Conservation (phyloP, 2,888 invertebrate species). For the Drosophila paucipuncta region DNA sequence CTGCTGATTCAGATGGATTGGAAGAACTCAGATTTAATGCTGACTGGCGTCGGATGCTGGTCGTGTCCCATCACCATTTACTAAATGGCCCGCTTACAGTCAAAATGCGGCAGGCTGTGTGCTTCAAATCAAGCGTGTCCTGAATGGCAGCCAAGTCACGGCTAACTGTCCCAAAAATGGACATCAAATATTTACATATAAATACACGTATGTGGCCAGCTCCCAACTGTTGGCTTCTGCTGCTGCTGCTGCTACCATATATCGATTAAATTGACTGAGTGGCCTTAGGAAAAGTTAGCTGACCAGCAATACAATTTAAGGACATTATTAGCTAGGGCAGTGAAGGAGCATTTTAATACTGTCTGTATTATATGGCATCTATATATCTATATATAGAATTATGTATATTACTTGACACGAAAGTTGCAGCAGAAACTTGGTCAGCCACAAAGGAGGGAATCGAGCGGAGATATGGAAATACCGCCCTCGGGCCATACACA, state of each 20-base stretch:
- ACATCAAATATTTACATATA: constrained; percentile 64
- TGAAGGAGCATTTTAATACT: constrained; percentile 53
- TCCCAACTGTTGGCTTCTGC: constrained; percentile 55
- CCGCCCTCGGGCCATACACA: constrained; percentile 55
- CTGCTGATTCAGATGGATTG: constrained; percentile 69
- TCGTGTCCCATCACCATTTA: constrained; percentile 32
- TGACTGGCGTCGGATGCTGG: constrained; percentile 38
- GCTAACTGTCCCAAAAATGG: constrained; percentile 40
- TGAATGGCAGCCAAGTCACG: constrained; percentile 57
- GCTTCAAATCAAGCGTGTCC: constrained; percentile 67
- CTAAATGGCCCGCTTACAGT: constrained; percentile 36
- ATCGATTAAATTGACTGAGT: constrained; percentile 69
- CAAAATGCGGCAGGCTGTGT: constrained; percentile 21
- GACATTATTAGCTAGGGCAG: constrained; percentile 57
- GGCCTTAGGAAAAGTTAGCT: constrained; percentile 49
- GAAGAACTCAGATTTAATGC: constrained; percentile 59
- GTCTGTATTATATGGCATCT: constrained; percentile 4
- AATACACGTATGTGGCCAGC: constrained; percentile 13
- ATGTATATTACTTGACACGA: constrained; percentile 24
- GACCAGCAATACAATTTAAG: constrained; percentile 59
- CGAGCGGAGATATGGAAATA: constrained; percentile 58
- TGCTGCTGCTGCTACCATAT: constrained; percentile 31
- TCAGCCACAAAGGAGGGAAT: constrained; percentile 25
- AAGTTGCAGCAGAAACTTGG: constrained; percentile 54
- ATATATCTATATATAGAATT: constrained; percentile 3